Conservation (phyloP, 1,140 invertebrate species). For the Steinernema khuongi region DNA sequence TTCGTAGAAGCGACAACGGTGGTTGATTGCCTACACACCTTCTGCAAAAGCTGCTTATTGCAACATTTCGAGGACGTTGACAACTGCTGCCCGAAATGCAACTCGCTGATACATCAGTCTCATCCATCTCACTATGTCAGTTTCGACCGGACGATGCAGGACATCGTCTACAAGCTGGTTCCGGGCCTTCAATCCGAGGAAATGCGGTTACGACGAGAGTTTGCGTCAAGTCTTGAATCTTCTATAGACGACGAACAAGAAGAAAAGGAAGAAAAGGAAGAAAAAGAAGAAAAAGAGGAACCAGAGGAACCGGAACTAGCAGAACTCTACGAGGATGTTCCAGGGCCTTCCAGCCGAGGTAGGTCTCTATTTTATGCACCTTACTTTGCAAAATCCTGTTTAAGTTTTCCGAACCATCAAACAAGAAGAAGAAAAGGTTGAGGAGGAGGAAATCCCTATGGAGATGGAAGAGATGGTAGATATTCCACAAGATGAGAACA, state of each 20-base stretch:
- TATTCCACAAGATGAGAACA: not conserved
- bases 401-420: too few species aligned
- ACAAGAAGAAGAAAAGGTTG: not conserved
- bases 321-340: too few species aligned
- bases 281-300: not conserved
- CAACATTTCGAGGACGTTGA: constrained; percentile 60
- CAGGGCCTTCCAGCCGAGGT: too few species aligned
- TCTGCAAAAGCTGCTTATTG: constrained; percentile 63
- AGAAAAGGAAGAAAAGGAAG: constrained; percentile 26
- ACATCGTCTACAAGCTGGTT: constrained; percentile 60
- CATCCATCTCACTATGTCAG: constrained; percentile 60
- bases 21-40: constrained; percentile 63
- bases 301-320: constrained; percentile 1
- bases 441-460: not conserved
- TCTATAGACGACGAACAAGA: constrained; percentile 15
- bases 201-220: constrained; percentile 34
- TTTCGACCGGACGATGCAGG: constrained; percentile 59
- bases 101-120: constrained; percentile 62
- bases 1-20: constrained; percentile 63
- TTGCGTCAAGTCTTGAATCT: constrained; percentile 15
- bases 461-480: not conserved
- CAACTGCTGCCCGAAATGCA: constrained; percentile 61
- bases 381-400: too few species aligned
- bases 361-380: too few species aligned
- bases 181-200: constrained; percentile 57